Percentiles rank a stretch among this genome's conserved stretches.
Evolutionary conservation across 1,140 invertebrate species (phyloP).

Genomic region (Anoplolepis gracilipes): DNA sequence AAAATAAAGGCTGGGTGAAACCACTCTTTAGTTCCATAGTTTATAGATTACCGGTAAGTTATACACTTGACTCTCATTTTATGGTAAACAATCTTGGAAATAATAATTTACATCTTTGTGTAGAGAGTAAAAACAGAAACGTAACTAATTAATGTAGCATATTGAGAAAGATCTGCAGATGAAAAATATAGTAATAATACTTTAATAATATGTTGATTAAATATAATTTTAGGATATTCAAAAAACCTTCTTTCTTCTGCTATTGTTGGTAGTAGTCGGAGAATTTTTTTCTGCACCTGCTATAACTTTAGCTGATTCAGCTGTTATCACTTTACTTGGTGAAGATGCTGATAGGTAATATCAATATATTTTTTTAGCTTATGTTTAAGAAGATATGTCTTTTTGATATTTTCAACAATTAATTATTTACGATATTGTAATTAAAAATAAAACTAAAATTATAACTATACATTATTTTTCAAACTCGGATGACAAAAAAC

Average conservation of each 20-base stretch:
- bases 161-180: background rate
- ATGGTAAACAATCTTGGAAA: background rate
- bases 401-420: no score
- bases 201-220: slow-evolving; percentile 4
- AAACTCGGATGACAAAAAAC: no score
- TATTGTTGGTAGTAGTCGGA: slow-evolving; percentile 97
- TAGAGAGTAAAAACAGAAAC: background rate
- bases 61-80: background rate
- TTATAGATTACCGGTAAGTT: slow-evolving; percentile 89
- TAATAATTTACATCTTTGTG: background rate
- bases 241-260: slow-evolving; percentile 97
- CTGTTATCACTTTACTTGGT: slow-evolving; percentile 95
- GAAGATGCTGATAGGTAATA: slow-evolving; percentile 94
- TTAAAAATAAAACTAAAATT: no score
- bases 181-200: background rate
- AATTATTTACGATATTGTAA: background rate
- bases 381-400: no score
- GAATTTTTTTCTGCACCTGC: slow-evolving; percentile 99
- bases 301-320: slow-evolving; percentile 98
- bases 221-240: slow-evolving; percentile 92
- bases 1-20: slow-evolving; percentile 93
- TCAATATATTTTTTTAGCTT: background rate
- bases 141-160: slow-evolving; percentile 11
- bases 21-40: slow-evolving; percentile 97
- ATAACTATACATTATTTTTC: background rate